phyloP scores from a whole-genome alignment of 2,888 invertebrate genomes.

The Aleiodes leptofemur region DNA sequence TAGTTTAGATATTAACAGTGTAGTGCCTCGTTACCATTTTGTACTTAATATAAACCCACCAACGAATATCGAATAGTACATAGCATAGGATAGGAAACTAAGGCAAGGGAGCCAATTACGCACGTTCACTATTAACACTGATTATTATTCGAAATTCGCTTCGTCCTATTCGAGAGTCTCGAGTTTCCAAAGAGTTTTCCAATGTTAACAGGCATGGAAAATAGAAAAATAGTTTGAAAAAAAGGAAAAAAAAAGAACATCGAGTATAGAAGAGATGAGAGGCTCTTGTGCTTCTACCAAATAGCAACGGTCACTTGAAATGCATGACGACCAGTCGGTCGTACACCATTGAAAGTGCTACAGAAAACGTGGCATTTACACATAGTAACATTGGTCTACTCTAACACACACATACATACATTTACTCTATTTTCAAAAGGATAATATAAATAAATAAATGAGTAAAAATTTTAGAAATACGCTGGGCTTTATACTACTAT shows the following conservation, averaged over 20 bases:
- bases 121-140: slow-evolving; percentile 60
- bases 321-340: slow-evolving; percentile 55
- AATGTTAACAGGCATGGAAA: slow-evolving; percentile 13
- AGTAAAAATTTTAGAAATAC: not conserved
- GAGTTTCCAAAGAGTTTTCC: slow-evolving; percentile 36
- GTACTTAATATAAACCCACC: slow-evolving; percentile 9
- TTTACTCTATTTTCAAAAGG: slow-evolving; percentile 11
- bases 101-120: slow-evolving; percentile 47
- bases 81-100: not conserved
- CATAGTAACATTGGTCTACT: slow-evolving; percentile 28
- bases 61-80: slow-evolving; percentile 29
- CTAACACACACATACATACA: slow-evolving; percentile 7
- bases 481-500: not conserved
- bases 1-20: slow-evolving; percentile 29
- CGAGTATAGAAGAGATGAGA: slow-evolving; percentile 11
- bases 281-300: slow-evolving; percentile 39
- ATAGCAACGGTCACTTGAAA: slow-evolving; percentile 57
- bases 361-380: slow-evolving; percentile 45
- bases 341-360: slow-evolving; percentile 49
- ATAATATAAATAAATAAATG: slow-evolving; percentile 7
- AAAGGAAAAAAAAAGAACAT: not conserved
- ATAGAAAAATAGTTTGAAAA: slow-evolving; percentile 1
- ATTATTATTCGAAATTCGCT: slow-evolving; percentile 60
- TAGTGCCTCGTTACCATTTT: slow-evolving; percentile 25
- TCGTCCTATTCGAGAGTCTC: slow-evolving; percentile 56